Evolutionary conservation across 1,140 invertebrate genomes (phyloP).

Genomic region (Oncopeltus fasciatus): DNA sequence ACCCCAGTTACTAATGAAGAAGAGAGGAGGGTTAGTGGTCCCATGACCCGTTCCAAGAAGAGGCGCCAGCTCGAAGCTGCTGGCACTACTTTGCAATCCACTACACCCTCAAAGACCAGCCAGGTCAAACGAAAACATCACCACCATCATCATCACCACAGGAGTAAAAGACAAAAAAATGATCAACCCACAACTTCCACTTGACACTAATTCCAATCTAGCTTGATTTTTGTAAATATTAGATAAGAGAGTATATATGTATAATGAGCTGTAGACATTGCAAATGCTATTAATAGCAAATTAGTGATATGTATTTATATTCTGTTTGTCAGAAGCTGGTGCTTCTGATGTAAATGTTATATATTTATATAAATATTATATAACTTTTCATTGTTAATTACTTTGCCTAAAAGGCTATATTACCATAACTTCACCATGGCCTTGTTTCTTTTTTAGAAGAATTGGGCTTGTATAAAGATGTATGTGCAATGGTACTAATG

Average conservation of each 20-base stretch:
- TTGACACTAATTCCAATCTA: neutral
- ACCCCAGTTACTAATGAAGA: neutral
- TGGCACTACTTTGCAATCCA: neutral
- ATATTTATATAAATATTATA: neutral
- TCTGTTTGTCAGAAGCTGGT: neutral
- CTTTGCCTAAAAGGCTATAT: neutral
- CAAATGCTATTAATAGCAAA: neutral
- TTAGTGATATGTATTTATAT: slow-evolving; percentile 1
- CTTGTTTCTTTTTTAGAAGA: neutral
- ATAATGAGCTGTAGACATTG: slow-evolving; percentile 2
- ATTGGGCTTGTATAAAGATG: neutral
- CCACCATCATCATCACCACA: neutral
- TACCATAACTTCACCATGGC: slow-evolving; percentile 2
- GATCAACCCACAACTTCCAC: slow-evolving; percentile 1
- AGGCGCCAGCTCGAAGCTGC: slow-evolving; percentile 18
- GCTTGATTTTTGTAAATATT: neutral
- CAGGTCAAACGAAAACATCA: slow-evolving; percentile 15
- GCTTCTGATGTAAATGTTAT: neutral
- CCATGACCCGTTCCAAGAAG: slow-evolving; percentile 23
- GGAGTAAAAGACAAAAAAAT: slow-evolving; percentile 9
- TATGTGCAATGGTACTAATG: slow-evolving; percentile 8
- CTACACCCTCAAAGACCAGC: too few relatives aligned
- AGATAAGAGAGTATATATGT: neutral
- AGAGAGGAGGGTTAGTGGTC: slow-evolving; percentile 11
- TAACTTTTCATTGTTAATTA: neutral